Evolutionary conservation across 2,113 vertebrate species (phyloP), one percentile per base, ranked within the genome.

Genomic region (Syngnathus scovelli): DNA sequence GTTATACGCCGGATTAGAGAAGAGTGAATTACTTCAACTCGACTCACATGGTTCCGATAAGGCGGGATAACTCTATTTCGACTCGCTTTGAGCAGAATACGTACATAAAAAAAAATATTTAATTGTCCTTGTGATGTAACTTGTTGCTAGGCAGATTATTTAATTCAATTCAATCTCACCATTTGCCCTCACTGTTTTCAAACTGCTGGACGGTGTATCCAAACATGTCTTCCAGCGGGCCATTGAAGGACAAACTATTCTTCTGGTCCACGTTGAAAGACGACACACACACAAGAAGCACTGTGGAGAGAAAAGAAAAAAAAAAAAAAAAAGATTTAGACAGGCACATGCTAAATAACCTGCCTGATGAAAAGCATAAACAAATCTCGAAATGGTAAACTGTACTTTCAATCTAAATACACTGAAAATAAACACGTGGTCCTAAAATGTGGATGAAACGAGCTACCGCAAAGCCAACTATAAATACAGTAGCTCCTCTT

Each of bases 161-260:
- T 64, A 43, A 64, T 33, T 33, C 0, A 65, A 49, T 33, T 6
- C 23, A 49, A 27, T 37, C 93, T 93, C 90, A 98, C 96, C 97
- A 99, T 89, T 99, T 98, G 46, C 96, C 96, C 77, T 99, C 96
- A 38, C 91, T 92, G 75, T 99, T 99, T 92, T 96, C 93, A 86
- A 98, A 99, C 67, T 99, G 97, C 76, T 99, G 95, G 62, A 99
- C 95, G 0, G 94, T 94, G 73, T 99, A 99, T 12, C 97, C 96
- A 0, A 98, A 99, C 95, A 99, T 93, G 77, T 98, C 97, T 65
- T 95, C 95, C 79, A 96, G 80, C 0, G 95, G 91, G 0, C 97
- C 97, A 2, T 67, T 91, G 88, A 99, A 99, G 1, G 91, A 94
- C 92, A 97, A 64, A 0, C 89, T 87, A 65, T 95, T 95, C 85